These are phyloP conservation scores for Branchellion lobata DNA, from an alignment of 2,888 invertebrate genomes.

Conservation along the genomic window DNA sequence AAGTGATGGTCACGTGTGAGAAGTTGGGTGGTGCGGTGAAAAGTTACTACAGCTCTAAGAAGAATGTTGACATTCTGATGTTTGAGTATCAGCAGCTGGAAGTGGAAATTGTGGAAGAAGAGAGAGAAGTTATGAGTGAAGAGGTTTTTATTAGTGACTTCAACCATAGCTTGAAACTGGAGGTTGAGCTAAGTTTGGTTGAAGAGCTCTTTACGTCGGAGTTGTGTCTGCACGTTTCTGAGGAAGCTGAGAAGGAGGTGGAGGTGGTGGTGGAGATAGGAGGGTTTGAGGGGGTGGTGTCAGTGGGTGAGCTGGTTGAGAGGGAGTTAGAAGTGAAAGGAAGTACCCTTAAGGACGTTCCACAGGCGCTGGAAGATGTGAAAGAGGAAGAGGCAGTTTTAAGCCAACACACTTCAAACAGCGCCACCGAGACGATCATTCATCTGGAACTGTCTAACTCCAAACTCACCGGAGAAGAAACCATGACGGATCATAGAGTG, in stretches of 20 bases:
- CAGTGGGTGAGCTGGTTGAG: constrained; percentile 45
- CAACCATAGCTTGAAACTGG: constrained; percentile 1
- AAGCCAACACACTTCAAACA: neutral
- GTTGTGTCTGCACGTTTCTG: neutral
- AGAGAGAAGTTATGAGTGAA: neutral
- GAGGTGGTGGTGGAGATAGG: constrained; percentile 36
- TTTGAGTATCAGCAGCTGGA: neutral
- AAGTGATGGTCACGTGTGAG: constrained; percentile 8
- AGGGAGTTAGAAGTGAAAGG: constrained; percentile 48
- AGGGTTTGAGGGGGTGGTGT: constrained; percentile 33
- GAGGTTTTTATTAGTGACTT: constrained; percentile 23
- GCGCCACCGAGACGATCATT: constrained; percentile 12
- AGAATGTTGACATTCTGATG: neutral
- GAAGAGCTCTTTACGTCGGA: neutral
- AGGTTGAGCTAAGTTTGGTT: neutral
- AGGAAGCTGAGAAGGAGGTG: constrained; percentile 30
- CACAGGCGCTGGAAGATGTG: constrained; percentile 50
- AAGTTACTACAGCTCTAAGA: neutral
- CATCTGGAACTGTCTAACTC: constrained; percentile 46
- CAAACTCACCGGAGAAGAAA: constrained; percentile 21
- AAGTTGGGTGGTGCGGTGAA: constrained; percentile 1
- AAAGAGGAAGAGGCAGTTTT: neutral
- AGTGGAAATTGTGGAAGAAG: neutral
- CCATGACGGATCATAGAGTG: constrained; percentile 24
- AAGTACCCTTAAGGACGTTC: constrained; percentile 10